Evolutionary conservation across 2,888 invertebrate species (phyloP).

Genomic region (Chrysolina haemoptera): DNA sequence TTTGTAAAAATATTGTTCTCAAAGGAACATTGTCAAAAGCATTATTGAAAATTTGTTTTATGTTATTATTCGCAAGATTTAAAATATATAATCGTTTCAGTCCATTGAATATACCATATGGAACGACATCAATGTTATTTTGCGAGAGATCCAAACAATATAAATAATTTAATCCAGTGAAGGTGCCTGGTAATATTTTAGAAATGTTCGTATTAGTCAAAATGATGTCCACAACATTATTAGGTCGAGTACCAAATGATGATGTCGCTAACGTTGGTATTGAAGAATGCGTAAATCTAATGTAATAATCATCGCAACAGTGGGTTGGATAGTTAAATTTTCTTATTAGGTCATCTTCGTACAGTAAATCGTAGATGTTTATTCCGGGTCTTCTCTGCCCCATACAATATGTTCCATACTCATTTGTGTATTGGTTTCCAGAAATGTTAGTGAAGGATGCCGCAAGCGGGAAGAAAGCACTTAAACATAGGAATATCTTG

Average conservation of each 20-base stretch:
- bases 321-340: background rate
- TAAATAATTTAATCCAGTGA: conserved; percentile 3
- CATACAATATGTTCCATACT: conserved; percentile 4
- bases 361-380: background rate
- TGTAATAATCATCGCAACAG: conserved; percentile 7
- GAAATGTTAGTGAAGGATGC: no score
- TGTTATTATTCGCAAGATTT: conserved; percentile 14
- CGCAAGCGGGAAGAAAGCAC: no score
- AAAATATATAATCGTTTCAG: background rate
- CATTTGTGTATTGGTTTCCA: no score
- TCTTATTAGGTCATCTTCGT: background rate
- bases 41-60: background rate
- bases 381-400: background rate
- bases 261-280: conserved; percentile 1
- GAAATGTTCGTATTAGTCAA: conserved; percentile 9
- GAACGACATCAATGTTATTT: background rate
- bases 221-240: background rate
- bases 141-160: conserved; percentile 19
- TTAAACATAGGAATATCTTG: no score
- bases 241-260: conserved; percentile 1
- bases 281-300: conserved; percentile 1
- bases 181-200: conserved; percentile 11
- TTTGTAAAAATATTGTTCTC: background rate
- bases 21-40: background rate
- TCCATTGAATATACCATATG: conserved; percentile 11